Percentiles rank a stretch among this genome's conserved stretches.
These are phyloP conservation scores for Capromys pilorides DNA, from an alignment of 2,797 vertebrate species.

Conservation along the genomic window DNA sequence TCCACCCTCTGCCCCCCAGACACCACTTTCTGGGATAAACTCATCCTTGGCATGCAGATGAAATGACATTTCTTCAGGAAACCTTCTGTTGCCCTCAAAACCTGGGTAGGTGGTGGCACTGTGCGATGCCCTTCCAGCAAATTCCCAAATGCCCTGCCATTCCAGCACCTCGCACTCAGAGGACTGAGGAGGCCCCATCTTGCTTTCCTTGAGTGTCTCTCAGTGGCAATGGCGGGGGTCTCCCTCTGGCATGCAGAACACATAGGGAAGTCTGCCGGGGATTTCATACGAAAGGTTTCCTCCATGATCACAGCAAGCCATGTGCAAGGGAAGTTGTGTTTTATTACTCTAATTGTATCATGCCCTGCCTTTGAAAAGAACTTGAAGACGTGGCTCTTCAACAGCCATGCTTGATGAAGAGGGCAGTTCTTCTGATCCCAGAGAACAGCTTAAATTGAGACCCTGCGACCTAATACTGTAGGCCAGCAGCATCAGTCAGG, in stretches of 20 bases:
- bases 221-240: not conserved
- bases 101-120: not conserved
- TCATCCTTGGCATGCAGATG: not conserved
- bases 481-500: not conserved
- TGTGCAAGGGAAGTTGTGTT: not conserved
- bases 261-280: not conserved
- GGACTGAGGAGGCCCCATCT: not conserved
- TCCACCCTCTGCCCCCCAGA: not conserved
- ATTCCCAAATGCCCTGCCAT: not conserved
- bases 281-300: not conserved
- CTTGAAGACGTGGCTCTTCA: not conserved
- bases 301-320: not conserved
- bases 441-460: not conserved
- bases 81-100: not conserved
- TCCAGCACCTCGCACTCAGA: not conserved
- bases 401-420: not conserved
- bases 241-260: not conserved
- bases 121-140: not conserved
- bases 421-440: not conserved
- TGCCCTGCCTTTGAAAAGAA: constrained; percentile 24
- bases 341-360: not conserved
- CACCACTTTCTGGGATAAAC: not conserved
- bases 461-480: not conserved
- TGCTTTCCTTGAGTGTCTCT: not conserved
- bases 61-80: not conserved